Base-by-base conservation (phyloP, 2,797 vertebrate species). In the Sebastes nivosus region DNA sequence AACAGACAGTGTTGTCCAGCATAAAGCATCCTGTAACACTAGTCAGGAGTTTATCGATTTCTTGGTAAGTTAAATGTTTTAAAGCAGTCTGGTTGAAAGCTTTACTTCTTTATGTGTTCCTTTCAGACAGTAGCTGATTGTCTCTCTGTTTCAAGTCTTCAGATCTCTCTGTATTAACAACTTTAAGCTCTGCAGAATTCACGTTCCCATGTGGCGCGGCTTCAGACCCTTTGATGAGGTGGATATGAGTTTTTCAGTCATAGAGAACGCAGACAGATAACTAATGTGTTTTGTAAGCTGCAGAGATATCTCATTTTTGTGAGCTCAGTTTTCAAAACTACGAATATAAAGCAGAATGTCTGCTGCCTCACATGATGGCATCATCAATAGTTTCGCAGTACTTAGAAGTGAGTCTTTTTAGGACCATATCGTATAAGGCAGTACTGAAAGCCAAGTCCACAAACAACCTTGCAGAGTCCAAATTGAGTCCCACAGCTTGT, bases 401-500 rank as follows among this genome's bases (percentile, higher is more conserved):
- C 10, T 61, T 6, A 64, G 34, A 60, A n/a, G 38, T 25, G 3
- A 61, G n/a, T 67, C 12, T 25, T 68, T 57, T 24, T 24, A n/a
- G 4, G 46, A 55, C 4, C 0, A 6, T 55, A 22, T 67, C 20
- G 30, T 22, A 14, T 67, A 36, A 72, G 13, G 64, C 54, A 34
- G 65, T 20, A 7, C 5, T 57, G 63, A 57, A 77, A 59, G 7
- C 24, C 57, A 71, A 38, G 63, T 61, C 29, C 70, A 38, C 61
- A 27, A 66, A 29, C 25, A 58, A 38, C 7, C 7, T 65, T 60
- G 27, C 9, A 68, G 38, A 29, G 61, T 59, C 22, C 18, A 70
- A 54, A 71, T 18, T 10, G 38, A 79, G 52, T 72, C 59, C 61
- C 5, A 5, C 59, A 63, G 69, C 54, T 75, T 75, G 67, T 80